Conservation (phyloP, 2,797 vertebrate genomes). For the Hippocampus kuda region DNA sequence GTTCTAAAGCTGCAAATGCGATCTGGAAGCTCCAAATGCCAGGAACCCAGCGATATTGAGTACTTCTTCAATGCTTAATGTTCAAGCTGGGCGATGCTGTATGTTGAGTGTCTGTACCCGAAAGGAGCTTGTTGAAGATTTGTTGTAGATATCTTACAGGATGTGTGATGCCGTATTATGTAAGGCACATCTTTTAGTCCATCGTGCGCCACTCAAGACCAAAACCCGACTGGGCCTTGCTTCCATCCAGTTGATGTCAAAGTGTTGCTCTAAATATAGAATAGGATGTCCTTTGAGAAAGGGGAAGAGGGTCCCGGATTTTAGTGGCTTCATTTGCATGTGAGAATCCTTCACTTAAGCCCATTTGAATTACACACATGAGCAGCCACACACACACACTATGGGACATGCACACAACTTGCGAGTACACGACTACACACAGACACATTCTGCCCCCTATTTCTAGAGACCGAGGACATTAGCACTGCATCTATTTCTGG, state of each 20-base stretch:
- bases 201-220: constrained; percentile 46
- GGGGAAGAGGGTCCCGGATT: constrained; percentile 44
- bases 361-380: constrained; percentile 35
- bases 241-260: constrained; percentile 50
- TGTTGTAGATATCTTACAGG: constrained; percentile 51
- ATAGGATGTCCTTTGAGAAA: constrained; percentile 54
- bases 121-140: constrained; percentile 55
- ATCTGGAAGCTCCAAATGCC: constrained; percentile 55
- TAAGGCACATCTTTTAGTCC: constrained; percentile 50
- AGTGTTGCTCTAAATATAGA: constrained; percentile 59
- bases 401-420: constrained; percentile 13
- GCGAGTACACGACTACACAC: constrained; percentile 21
- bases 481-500: constrained; percentile 67
- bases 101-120: constrained; percentile 41
- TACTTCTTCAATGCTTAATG: constrained; percentile 54
- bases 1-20: constrained; percentile 51
- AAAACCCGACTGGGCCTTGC: constrained; percentile 30
- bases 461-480: constrained; percentile 58
- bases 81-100: constrained; percentile 44
- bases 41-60: constrained; percentile 57
- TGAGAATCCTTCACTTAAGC: constrained; percentile 54
- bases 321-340: constrained; percentile 63
- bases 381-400: constrained; percentile 26
- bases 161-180: constrained; percentile 46
- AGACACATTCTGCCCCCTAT: constrained; percentile 34